These are phyloP conservation scores for Pterobdella sp. DNA, from an alignment of 2,888 invertebrate genomes.

Conservation along the genomic window DNA sequence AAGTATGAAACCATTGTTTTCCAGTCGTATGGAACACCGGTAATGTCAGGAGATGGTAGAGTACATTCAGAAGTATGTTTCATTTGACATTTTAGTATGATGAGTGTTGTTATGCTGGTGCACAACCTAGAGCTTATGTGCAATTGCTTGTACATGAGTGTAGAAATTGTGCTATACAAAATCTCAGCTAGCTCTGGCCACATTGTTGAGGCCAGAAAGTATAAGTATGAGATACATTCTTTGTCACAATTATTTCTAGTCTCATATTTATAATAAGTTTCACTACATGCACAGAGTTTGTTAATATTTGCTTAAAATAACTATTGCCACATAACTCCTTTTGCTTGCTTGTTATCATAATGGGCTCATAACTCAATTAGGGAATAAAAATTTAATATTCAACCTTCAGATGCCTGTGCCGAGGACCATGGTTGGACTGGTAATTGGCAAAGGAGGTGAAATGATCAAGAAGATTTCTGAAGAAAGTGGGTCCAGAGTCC, in stretches of 20 bases:
- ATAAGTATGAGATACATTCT: too few species aligned
- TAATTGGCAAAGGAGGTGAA: constrained; percentile 93
- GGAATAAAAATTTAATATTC: too few species aligned
- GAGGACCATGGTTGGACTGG: constrained; percentile 84
- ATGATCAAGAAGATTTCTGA: constrained; percentile 95
- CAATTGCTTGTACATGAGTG: constrained; percentile 23
- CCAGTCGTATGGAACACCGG: constrained; percentile 24
- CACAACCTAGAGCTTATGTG: constrained; percentile 31
- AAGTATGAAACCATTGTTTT: background rate
- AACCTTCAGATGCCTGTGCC: constrained; percentile 69
- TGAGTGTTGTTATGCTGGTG: background rate
- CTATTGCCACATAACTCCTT: too few species aligned
- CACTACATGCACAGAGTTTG: too few species aligned
- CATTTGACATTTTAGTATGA: background rate
- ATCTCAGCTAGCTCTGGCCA: background rate
- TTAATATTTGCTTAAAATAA: too few species aligned
- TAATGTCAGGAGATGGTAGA: constrained; percentile 10
- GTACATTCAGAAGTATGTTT: background rate
- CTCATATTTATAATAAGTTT: too few species aligned
- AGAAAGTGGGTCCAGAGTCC: constrained; percentile 85
- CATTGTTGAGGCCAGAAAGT: too few species aligned
- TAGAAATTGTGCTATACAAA: constrained; percentile 30
- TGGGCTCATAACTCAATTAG: too few species aligned
- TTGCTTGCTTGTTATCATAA: too few species aligned
- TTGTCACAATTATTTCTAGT: too few species aligned